Evolutionary conservation across 2,113 vertebrate genomes (phyloP), one percentile per base, ranked within the genome.

Genomic region (Apteryx owenii): DNA sequence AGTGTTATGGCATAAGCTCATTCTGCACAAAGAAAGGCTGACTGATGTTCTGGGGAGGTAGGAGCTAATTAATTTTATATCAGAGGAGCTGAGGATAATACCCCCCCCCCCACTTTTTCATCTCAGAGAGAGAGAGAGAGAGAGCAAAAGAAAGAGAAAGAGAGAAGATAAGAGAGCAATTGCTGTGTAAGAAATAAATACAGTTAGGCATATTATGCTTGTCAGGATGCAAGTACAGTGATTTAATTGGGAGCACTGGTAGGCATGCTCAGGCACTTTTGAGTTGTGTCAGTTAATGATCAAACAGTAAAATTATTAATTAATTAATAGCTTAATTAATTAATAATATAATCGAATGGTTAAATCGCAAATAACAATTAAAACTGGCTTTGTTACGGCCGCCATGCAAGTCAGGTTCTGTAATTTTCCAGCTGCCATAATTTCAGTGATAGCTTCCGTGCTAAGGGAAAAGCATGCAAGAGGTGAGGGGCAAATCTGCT

Each of bases 141-240:
- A 95, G 95, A 96, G 96, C 90, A 88, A 95, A 82, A 90, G 86
- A 87, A 95, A 95, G 96, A 96, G 94, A 96, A 97, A 96, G 96
- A 93, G 90, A 95, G 89, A 92, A 87, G 85, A 90, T 65, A 87
- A 58, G 88, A 96, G 82, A 96, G 94, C 88, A 92, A 94, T 33
- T 79, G 93, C 93, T 64, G 69, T 26, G 46, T 82, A 31, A 95
- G 90, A 69, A 81, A 1, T 15, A 9, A 83, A 80, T 76, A 50
- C 7, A 18, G 91, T 84, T 26, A 82, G 85, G 89, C 48, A 44
- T 17, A 13, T 60, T 78, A 7, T n/a, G 7, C 61, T 91, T 54
- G 92, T 90, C 64, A 64, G 56, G 81, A 66, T 83, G 93, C 85
- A 77, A 85, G 84, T 78, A 78, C 82, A 89, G 96, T 82, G 88